These are phyloP conservation scores for Bovichtus diacanthus DNA, from an alignment of 2,797 vertebrate species.

Conservation along the genomic window DNA sequence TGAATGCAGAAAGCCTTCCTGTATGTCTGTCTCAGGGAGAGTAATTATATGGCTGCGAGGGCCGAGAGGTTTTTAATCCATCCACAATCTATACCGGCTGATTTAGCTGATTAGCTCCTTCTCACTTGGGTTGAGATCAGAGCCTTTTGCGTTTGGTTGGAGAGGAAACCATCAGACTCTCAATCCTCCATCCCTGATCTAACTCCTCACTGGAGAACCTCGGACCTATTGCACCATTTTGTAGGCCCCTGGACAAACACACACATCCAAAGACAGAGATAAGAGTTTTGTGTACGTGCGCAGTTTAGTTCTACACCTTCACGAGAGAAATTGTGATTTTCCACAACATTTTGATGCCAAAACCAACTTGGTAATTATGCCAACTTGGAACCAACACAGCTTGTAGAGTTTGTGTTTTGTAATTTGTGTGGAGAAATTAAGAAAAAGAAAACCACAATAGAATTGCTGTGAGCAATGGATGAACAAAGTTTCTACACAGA, in stretches of 20 bases:
- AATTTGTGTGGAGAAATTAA: background rate
- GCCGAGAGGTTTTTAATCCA: conserved; percentile 1
- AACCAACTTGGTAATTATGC: background rate
- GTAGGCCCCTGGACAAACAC: background rate
- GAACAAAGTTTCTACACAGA: background rate
- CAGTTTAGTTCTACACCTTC: conserved; percentile 3
- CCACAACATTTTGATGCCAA: background rate
- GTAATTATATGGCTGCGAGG: conserved; percentile 6
- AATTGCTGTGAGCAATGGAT: background rate
- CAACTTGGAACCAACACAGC: background rate
- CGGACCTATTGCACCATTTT: background rate
- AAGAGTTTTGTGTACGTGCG: background rate
- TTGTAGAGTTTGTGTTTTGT: background rate
- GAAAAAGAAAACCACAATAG: background rate
- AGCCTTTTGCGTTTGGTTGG: conserved; percentile 14
- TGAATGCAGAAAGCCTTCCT: conserved; percentile 8
- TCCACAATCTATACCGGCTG: background rate
- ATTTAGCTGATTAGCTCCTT: conserved; percentile 24
- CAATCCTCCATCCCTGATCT: background rate
- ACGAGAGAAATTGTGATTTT: background rate
- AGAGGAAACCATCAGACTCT: background rate
- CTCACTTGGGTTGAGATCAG: conserved; percentile 5
- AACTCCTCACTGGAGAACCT: background rate
- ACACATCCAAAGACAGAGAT: background rate
- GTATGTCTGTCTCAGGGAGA: background rate